phyloP scores from a whole-genome alignment of 2,797 vertebrate genomes.

The Tapera naevia region DNA sequence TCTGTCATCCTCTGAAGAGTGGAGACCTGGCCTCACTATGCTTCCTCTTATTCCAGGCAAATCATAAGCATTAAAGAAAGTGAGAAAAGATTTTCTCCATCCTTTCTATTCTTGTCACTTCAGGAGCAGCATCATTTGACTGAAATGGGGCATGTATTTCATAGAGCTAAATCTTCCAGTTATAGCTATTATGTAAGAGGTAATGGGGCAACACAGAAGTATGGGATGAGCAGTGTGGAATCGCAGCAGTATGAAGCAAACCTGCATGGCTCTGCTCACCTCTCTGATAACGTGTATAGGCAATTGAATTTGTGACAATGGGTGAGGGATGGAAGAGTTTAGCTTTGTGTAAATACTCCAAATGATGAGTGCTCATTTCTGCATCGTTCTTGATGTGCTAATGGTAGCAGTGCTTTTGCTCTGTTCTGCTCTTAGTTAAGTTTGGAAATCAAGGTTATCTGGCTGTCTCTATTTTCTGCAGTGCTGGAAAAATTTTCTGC shows the following conservation, averaged over 20 bases:
- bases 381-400: not conserved
- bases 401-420: not conserved
- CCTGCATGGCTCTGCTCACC: not conserved
- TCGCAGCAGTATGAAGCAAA: not conserved
- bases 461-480: not conserved
- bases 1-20: not conserved
- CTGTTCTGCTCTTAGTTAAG: not conserved
- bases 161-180: not conserved
- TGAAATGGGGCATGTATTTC: not conserved
- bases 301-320: not conserved
- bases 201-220: not conserved
- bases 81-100: not conserved
- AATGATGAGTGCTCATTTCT: not conserved
- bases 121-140: not conserved
- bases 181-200: not conserved
- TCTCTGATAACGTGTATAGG: fast-evolving
- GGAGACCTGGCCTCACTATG: not conserved
- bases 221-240: not conserved
- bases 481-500: not conserved
- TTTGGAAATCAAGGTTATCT: not conserved
- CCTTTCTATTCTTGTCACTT: not conserved
- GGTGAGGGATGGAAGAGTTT: not conserved
- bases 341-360: not conserved
- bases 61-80: not conserved
- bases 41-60: not conserved